Evolutionary conservation across 2,888 invertebrate genomes (phyloP), one percentile per base, ranked within the genome.

Genomic region (Lasioglossum zephyrum): DNA sequence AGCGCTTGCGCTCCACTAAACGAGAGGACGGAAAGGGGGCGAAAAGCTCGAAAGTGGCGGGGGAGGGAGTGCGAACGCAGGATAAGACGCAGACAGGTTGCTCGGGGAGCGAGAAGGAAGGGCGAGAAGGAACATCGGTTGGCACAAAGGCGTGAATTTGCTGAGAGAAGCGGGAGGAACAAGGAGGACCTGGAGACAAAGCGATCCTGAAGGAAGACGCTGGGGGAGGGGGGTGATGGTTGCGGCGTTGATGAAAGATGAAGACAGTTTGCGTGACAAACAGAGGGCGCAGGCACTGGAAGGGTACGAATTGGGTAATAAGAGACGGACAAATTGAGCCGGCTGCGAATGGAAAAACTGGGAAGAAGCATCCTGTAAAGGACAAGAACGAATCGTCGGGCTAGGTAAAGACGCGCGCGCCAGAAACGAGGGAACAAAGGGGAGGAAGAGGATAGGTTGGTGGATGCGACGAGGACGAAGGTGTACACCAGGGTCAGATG

Each of bases 1-100:
- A 60, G 86, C 91, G 91, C 89, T 90, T 87, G 90, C 91, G 90
- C 88, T 49, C 26, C 75, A 84, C 53, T 82, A 73, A 85, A 86
- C 83, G 81, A 63, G 87, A 41, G 31, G 39, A 39, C n/a, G 57
- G 78, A 75, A 87, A 90, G 85, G 79, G 90, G 86, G 60, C 84
- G 88, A 89, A 90, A 90, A 84, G 86, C 84, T 83, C 53, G 86
- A 82, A 85, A 85, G 86, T 78, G 87, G 80, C 66, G 82, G 80
- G 57, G 1, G 39, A 16, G 75, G 82, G 70, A 76, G 75, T 13
- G 70, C 8, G 66, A 66, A 72, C 18, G 79, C 74, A 22, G 88
- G 74, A 82, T 88, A 88, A 88, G 88, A 86, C 85, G 82, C 84
- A 84, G 88, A 88, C 78, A 87, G 86, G 83, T 73, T 80, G 83